Evolutionary conservation across 2,888 invertebrate species (phyloP).

Genomic region (Drosophila cognata): DNA sequence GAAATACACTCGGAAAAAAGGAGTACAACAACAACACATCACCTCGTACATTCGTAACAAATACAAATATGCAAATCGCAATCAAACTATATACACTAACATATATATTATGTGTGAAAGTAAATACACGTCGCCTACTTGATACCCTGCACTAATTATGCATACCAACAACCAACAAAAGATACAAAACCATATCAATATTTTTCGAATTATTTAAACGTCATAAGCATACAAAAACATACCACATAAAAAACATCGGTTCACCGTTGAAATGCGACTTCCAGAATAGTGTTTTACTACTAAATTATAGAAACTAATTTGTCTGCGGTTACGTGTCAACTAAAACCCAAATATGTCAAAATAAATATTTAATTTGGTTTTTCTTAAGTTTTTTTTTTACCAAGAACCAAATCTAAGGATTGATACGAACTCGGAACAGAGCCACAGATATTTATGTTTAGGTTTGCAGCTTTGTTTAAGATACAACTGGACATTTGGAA

Average conservation of each 20-base stretch:
- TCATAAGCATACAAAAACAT: conserved; percentile 10
- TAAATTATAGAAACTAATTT: neutral
- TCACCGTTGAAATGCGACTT: conserved; percentile 24
- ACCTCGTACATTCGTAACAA: conserved; percentile 5
- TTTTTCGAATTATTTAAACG: conserved; percentile 62
- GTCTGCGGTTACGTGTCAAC: neutral
- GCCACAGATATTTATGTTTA: neutral
- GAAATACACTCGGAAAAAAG: conserved; percentile 24
- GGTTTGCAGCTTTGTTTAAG: neutral
- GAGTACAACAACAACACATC: conserved; percentile 4
- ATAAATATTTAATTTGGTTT: neutral
- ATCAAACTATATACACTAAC: conserved; percentile 32
- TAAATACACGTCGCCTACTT: conserved; percentile 19
- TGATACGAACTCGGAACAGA: neutral
- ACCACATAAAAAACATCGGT: conserved; percentile 20
- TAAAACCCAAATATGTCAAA: neutral
- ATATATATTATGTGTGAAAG: conserved; percentile 29
- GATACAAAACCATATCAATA: conserved; percentile 45
- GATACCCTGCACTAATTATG: conserved; percentile 6
- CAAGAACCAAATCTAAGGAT: neutral
- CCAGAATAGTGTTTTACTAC: neutral
- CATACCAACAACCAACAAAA: conserved; percentile 8
- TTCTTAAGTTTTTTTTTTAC: neutral
- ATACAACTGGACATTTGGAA: conserved; percentile 17
- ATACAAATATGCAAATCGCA: conserved; percentile 21